Evolutionary conservation across 2,113 vertebrate species (phyloP).

Genomic region (Vanacampus margaritifer): DNA sequence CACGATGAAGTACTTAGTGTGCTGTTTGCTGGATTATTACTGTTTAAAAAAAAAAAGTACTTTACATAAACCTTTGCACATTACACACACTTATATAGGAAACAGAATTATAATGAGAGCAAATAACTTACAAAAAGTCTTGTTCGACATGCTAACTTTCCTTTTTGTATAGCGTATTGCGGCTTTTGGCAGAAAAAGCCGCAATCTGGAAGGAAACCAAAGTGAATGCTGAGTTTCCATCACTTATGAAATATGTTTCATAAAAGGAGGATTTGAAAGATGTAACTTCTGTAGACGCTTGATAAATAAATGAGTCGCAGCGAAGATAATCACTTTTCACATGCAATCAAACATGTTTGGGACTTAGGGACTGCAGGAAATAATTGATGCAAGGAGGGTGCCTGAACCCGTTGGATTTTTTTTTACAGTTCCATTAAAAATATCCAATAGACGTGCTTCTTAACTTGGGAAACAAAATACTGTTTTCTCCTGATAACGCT

Average conservation of each 20-base stretch:
- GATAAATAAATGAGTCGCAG: constrained; percentile 1
- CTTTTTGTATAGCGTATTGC: background rate
- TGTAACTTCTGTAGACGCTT: background rate
- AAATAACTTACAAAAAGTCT: constrained; percentile 7
- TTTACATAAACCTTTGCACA: background rate
- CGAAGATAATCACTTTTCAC: background rate
- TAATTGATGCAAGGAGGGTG: background rate
- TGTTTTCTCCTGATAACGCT: background rate
- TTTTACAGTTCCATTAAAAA: constrained; percentile 1
- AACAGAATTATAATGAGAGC: constrained; percentile 11
- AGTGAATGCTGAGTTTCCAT: background rate
- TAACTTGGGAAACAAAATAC: background rate
- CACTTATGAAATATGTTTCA: background rate
- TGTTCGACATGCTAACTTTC: background rate
- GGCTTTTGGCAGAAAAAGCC: too few relatives aligned
- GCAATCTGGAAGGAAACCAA: background rate
- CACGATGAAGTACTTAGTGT: background rate
- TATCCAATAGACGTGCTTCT: background rate
- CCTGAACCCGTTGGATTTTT: background rate
- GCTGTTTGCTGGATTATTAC: background rate
- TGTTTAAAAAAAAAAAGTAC: background rate
- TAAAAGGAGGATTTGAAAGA: background rate
- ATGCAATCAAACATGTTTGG: background rate
- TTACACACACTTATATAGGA: background rate
- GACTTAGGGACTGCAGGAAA: background rate